Evolutionary conservation across 2,113 vertebrate genomes (phyloP).

Genomic region (Pyxicephalus adspersus): DNA sequence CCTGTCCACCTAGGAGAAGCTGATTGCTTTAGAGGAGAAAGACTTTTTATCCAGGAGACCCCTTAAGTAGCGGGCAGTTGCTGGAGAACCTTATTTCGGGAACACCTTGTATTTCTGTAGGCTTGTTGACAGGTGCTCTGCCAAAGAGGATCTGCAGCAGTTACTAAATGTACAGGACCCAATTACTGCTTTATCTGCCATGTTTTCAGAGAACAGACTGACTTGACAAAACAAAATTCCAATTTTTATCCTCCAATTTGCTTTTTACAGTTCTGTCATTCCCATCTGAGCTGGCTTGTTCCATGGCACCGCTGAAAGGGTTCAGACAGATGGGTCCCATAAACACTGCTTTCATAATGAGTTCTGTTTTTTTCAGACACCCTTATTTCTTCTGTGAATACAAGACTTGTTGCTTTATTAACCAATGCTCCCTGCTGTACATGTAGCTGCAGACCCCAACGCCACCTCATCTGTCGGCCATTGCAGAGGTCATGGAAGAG

Average conservation of each 20-base stretch:
- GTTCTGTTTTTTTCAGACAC: constrained; percentile 5
- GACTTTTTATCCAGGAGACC: too few species aligned
- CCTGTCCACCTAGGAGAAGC: too few species aligned
- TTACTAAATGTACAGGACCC: not conserved
- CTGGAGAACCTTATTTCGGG: too few species aligned
- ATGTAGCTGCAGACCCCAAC: not conserved
- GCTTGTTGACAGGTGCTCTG: too few species aligned
- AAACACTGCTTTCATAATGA: not conserved
- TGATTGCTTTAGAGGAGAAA: too few species aligned
- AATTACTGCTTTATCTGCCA: not conserved
- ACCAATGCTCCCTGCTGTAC: not conserved
- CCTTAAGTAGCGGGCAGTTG: too few species aligned
- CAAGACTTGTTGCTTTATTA: constrained; percentile 29
- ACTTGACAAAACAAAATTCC: too few species aligned
- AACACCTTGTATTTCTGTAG: too few species aligned
- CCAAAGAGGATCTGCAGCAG: not conserved
- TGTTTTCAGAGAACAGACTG: too few species aligned
- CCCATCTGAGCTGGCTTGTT: too few species aligned
- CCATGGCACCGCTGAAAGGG: not conserved
- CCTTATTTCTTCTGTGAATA: constrained; percentile 32
- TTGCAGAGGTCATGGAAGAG: not conserved
- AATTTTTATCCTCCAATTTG: too few species aligned
- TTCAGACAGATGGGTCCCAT: not conserved
- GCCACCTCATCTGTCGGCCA: not conserved
- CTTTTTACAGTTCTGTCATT: too few species aligned